Conservation (phyloP, 92 coral and sea anemone species). For the Meandrina meandrites region DNA sequence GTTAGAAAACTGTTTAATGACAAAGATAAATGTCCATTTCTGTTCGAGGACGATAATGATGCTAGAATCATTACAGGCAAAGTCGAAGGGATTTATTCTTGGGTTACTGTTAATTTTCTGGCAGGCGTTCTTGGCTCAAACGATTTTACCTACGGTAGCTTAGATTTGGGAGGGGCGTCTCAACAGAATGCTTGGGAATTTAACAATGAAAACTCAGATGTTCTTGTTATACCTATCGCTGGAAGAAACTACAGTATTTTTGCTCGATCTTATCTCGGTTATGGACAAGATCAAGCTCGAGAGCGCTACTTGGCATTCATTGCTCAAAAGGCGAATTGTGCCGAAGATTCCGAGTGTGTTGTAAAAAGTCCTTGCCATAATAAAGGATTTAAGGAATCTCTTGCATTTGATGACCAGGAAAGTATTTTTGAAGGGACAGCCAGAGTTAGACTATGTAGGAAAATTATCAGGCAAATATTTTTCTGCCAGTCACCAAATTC, state of each 20-base stretch:
- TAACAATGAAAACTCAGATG: background rate
- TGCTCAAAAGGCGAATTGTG: background rate
- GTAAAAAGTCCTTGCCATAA: conserved; percentile 64
- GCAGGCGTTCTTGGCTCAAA: conserved; percentile 30
- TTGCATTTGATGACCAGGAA: conserved; percentile 14
- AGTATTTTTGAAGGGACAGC: conserved; percentile 26
- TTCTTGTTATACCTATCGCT: conserved; percentile 2
- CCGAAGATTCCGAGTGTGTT: background rate
- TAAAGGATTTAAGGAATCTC: conserved; percentile 31
- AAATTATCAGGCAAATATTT: conserved; percentile 29
- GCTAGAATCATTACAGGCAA: conserved; percentile 48
- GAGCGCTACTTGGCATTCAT: conserved; percentile 26
- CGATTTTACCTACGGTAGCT: conserved; percentile 14
- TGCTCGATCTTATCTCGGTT: conserved; percentile 63
- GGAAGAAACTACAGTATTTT: conserved; percentile 40
- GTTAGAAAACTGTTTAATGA: conserved; percentile 48
- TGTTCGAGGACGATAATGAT: conserved; percentile 33
- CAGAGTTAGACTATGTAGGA: conserved; percentile 13
- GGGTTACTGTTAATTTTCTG: conserved; percentile 64
- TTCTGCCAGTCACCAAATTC: conserved; percentile 40
- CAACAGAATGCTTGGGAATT: conserved; percentile 52
- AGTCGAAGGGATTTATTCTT: conserved; percentile 53
- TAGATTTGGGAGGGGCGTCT: conserved; percentile 68
- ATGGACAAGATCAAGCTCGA: conserved; percentile 57
- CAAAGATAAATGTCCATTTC: conserved; percentile 51